These are phyloP conservation scores for Chalcis sispes DNA, from an alignment of 2,888 invertebrate species.

Conservation along the genomic window DNA sequence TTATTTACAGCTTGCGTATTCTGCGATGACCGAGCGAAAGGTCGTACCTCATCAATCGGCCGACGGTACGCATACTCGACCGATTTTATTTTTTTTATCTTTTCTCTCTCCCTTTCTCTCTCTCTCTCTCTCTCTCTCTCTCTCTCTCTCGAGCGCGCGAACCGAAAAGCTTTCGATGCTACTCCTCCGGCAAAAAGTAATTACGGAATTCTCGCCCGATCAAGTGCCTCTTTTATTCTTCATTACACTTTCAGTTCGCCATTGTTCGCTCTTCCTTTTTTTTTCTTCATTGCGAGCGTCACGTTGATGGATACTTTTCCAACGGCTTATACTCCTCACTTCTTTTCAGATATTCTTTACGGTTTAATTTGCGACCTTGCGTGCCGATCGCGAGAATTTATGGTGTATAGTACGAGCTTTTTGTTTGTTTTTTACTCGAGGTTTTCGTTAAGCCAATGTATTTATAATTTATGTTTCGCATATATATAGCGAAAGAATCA, in stretches of 20 bases:
- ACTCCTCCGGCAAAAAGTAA: conserved; percentile 20
- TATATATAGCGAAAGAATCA: background rate
- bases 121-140: conserved; percentile 14
- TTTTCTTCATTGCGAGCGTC: background rate
- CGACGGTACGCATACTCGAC: too few relatives aligned
- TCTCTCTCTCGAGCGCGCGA: background rate
- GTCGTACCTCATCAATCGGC: too few relatives aligned
- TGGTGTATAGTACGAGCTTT: too few relatives aligned
- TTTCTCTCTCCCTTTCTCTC: too few relatives aligned
- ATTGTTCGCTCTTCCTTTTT: background rate
- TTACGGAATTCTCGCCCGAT: conserved; percentile 19
- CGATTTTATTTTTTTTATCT: too few relatives aligned
- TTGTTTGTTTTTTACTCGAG: too few relatives aligned
- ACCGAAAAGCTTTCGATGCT: background rate
- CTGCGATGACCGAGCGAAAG: too few relatives aligned
- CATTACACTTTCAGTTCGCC: conserved; percentile 18
- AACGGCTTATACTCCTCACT: conserved; percentile 10
- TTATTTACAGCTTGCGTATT: too few relatives aligned
- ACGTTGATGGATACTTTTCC: conserved; percentile 29
- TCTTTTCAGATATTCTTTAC: background rate
- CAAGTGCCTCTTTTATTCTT: conserved; percentile 11
- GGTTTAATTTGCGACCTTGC: background rate
- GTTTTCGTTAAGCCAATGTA: background rate
- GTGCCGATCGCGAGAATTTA: background rate
- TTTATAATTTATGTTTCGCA: conserved; percentile 18